Evolutionary conservation across 1,140 invertebrate genomes (phyloP).

Genomic region (Drosophila nannoptera): DNA sequence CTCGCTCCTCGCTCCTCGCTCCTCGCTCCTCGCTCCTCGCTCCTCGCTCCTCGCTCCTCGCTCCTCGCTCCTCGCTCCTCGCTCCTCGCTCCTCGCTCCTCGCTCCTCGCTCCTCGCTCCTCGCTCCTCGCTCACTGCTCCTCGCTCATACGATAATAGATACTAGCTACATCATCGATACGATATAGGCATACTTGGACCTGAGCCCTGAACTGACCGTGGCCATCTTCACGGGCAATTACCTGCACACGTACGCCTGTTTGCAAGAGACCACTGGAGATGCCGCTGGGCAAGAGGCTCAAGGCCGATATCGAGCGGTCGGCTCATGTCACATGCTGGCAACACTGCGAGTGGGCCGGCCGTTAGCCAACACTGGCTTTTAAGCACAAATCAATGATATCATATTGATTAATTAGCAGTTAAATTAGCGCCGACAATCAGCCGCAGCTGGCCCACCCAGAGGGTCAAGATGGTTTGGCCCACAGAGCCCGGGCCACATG

Average conservation of each 20-base stretch:
- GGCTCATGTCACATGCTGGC: neutral
- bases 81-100: too few species aligned
- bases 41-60: too few species aligned
- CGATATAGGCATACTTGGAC: too few species aligned
- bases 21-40: too few species aligned
- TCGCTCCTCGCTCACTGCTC: too few species aligned
- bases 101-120: too few species aligned
- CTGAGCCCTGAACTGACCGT: too few species aligned
- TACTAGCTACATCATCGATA: too few species aligned
- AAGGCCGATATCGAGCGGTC: conserved; percentile 27
- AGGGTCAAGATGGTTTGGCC: conserved; percentile 15
- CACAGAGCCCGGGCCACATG: conserved; percentile 29
- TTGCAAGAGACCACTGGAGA: conserved; percentile 58
- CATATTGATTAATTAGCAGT: conserved; percentile 57
- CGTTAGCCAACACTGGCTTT: conserved; percentile 39
- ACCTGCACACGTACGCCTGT: conserved; percentile 16
- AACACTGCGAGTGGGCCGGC: neutral
- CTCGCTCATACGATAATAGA: too few species aligned
- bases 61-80: too few species aligned
- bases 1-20: too few species aligned
- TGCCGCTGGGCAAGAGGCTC: conserved; percentile 38
- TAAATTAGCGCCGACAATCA: conserved; percentile 35
- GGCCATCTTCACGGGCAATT: too few species aligned
- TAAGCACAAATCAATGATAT: conserved; percentile 49
- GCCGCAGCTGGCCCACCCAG: neutral